phyloP scores from a whole-genome alignment of 2,888 invertebrate species.

The Globia sparganii region DNA sequence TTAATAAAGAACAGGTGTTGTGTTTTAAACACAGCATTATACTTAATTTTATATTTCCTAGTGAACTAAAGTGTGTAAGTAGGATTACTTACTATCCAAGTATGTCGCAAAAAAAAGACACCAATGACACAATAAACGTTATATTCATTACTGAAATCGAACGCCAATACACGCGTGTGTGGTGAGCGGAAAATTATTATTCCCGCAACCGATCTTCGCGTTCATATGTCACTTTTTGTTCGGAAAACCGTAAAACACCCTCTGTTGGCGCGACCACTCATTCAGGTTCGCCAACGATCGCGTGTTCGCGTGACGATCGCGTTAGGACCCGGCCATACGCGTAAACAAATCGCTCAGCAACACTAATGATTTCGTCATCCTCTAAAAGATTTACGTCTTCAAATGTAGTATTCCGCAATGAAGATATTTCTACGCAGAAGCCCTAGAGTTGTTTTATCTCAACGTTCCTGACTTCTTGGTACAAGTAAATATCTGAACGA shows the following conservation, averaged over 20 bases:
- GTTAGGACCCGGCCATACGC: background rate
- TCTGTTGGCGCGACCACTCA: background rate
- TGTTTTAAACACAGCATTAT: no score
- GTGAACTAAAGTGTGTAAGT: no score
- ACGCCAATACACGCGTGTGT: no score
- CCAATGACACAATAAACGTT: background rate
- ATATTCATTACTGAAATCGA: no score
- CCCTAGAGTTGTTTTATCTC: background rate
- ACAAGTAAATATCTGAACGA: slow-evolving; percentile 23
- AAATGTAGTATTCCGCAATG: background rate
- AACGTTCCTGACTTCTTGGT: background rate
- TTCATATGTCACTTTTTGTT: background rate
- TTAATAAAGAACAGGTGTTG: no score
- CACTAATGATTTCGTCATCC: background rate
- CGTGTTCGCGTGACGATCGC: background rate
- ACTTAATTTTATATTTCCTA: no score
- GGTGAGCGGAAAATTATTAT: no score
- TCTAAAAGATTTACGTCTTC: background rate
- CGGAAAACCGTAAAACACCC: background rate
- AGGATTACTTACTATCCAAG: no score
- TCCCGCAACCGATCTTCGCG: no score
- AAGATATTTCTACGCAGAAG: background rate
- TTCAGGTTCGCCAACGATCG: background rate
- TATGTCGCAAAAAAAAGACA: background rate
- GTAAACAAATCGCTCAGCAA: background rate